These are phyloP conservation scores for Gopherus evgoodei DNA, from an alignment of 2,113 vertebrate species.

Conservation along the genomic window DNA sequence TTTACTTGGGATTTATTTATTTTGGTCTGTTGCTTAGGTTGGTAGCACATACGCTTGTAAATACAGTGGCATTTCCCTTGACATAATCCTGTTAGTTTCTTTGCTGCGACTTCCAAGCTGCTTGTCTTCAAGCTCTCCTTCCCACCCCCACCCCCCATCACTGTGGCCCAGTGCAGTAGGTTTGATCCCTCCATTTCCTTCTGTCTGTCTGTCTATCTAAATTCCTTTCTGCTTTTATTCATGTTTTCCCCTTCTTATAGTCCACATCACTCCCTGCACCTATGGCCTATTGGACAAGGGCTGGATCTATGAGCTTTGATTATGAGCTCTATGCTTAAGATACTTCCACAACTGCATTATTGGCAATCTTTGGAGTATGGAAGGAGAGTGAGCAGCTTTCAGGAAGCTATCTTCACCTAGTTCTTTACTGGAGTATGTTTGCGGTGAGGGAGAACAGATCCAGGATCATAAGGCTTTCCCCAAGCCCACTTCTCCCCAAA, in stretches of 20 bases:
- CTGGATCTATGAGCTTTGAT: rapidly evolving
- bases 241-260: neutral
- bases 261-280: rapidly evolving
- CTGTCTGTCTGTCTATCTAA: neutral
- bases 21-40: neutral
- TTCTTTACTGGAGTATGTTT: neutral
- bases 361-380: neutral
- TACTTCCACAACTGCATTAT: neutral
- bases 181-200: neutral
- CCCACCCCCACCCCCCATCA: neutral
- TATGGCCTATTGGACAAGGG: rapidly evolving
- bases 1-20: neutral
- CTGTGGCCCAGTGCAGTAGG: neutral
- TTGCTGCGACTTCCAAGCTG: neutral
- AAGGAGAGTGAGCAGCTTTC: neutral
- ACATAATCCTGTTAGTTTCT: neutral
- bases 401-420: neutral
- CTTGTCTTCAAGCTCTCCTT: neutral
- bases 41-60: neutral
- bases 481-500: rapidly evolving
- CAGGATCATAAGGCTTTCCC: rapidly evolving
- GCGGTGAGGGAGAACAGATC: neutral
- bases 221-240: neutral
- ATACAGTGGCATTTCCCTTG: neutral
- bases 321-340: rapidly evolving